Base-by-base conservation (phyloP, 2,888 invertebrate genomes). In the Odontothrips loti region DNA sequence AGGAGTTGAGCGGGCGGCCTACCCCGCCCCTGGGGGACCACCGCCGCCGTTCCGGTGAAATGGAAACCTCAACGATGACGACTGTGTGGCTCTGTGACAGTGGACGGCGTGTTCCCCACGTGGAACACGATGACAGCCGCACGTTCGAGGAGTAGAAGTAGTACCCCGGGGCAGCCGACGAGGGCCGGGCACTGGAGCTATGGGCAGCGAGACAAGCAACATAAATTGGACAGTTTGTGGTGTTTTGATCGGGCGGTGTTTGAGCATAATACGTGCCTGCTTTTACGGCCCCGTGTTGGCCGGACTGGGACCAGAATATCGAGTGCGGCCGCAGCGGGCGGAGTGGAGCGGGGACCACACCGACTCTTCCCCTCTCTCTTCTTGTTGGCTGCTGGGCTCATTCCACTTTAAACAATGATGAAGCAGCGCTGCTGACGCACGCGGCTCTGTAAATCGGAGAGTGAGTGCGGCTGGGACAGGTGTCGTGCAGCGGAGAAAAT, bases 171-270 rank as follows among this genome's bases (percentile, higher is more conserved):
- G 34, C 34, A n/a, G n/a, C n/a, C n/a, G n/a, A n/a, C 34, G 34
- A 43, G 20, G 51, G 51, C 51, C 20, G 20, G 51, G 51, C 58
- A 58, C 3, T 2, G 51, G 51, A 20, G 15, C 51, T 43, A 43
- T 43, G 34, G 34, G 34, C 6, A 58, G 58, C 11, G 58, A 17
- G 58, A 58, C 58, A 58, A 58, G 58, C 58, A 17, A n/a, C 58
- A 58, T 58, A 58, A 58, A 58, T 58, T 58, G 58, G 58, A 58
- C 58, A 58, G 58, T 58, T 58, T 58, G 58, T 58, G 58, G 58
- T 58, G 58, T 58, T 58, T 58, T 58, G 58, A 58, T 58, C 58
- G 58, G 58, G n/a, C 58, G 58, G 58, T n/a, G 58, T 58, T 58
- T 58, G 58, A 58, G 58, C n/a, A n/a, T 58, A 58, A 58, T 58